Conservation (phyloP, 2,888 invertebrate species). For the Gymnoscelis rufifasciata region DNA sequence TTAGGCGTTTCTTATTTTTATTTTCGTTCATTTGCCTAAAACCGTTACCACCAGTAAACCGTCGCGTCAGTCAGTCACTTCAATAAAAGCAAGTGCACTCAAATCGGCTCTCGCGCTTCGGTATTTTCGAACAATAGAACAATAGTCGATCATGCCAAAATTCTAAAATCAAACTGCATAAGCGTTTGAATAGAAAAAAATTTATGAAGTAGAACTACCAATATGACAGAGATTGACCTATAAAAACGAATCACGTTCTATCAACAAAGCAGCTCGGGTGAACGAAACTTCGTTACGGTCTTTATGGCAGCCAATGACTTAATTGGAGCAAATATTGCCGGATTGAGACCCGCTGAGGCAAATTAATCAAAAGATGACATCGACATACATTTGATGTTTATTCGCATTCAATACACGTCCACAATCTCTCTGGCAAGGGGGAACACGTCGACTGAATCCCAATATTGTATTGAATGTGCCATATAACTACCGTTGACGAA, state of each 20-base stretch:
- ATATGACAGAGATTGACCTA: too few relatives aligned
- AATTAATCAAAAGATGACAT: slow-evolving; percentile 36
- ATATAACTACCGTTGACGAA: slow-evolving; percentile 13
- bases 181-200: background rate
- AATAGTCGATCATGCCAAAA: background rate
- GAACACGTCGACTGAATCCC: slow-evolving; percentile 42
- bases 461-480: slow-evolving; percentile 41
- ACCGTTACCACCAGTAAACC: too few relatives aligned
- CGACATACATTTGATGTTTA: slow-evolving; percentile 32
- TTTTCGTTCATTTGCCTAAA: too few relatives aligned
- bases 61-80: too few relatives aligned
- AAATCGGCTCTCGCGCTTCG: too few relatives aligned
- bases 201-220: too few relatives aligned
- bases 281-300: background rate
- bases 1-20: too few relatives aligned
- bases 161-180: background rate
- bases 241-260: background rate
- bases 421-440: slow-evolving; percentile 56
- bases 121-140: background rate
- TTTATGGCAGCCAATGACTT: background rate
- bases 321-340: slow-evolving; percentile 12
- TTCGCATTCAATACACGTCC: slow-evolving; percentile 53
- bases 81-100: too few relatives aligned
- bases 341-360: slow-evolving; percentile 8
- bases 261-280: background rate